These are phyloP conservation scores for Eulithis prunata DNA, from an alignment of 2,888 invertebrate genomes.

Conservation along the genomic window DNA sequence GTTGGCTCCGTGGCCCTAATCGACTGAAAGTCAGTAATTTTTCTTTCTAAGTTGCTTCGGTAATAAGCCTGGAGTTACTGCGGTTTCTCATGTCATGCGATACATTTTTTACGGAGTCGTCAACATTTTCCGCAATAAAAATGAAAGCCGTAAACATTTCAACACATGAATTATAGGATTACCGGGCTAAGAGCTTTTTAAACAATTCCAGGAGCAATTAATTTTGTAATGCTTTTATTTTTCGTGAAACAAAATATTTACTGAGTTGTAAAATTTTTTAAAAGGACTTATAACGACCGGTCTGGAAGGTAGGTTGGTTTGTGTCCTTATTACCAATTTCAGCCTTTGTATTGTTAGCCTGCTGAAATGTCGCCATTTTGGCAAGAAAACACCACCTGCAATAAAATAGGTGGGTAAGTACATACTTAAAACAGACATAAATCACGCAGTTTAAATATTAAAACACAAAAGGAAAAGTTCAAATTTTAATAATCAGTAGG, in stretches of 20 bases:
- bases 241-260: conserved; percentile 30
- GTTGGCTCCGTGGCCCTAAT: conserved; percentile 45
- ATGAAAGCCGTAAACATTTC: conserved; percentile 34
- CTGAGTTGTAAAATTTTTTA: conserved; percentile 10
- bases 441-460: too few species aligned
- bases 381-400: too few species aligned
- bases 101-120: conserved; percentile 54
- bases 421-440: too few species aligned
- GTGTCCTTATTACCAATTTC: not conserved
- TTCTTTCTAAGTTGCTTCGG: conserved; percentile 61
- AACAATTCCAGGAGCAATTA: conserved; percentile 36
- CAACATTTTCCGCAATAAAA: conserved; percentile 56
- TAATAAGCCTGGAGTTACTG: conserved; percentile 70
- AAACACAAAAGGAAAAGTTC: too few species aligned
- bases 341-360: not conserved
- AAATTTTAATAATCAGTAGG: too few species aligned
- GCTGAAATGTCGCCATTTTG: too few species aligned
- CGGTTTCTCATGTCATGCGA: conserved; percentile 70
- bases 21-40: conserved; percentile 57
- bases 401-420: too few species aligned
- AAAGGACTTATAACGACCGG: not conserved
- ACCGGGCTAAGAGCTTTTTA: conserved; percentile 33
- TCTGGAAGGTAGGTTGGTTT: too few species aligned
- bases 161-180: conserved; percentile 37
- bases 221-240: conserved; percentile 28